Evolutionary conservation across 2,888 invertebrate species (phyloP).

Genomic region (Leptinotarsa peninsularis): DNA sequence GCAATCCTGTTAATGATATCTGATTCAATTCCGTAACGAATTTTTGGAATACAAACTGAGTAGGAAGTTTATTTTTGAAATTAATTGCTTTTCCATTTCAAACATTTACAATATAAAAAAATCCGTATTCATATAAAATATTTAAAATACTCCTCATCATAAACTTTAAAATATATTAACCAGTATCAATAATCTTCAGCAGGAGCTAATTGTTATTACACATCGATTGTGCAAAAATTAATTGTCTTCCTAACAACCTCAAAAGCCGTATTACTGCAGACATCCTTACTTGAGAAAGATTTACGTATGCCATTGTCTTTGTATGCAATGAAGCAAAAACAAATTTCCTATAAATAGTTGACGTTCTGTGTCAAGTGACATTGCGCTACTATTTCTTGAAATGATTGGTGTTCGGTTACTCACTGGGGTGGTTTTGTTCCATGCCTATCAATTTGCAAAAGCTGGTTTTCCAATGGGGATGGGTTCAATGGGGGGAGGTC

Average conservation of each 20-base stretch:
- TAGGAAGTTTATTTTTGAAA: too few relatives aligned
- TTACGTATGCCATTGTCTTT: constrained; percentile 16
- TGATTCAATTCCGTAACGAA: too few relatives aligned
- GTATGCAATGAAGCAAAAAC: constrained; percentile 24
- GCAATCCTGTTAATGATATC: too few relatives aligned
- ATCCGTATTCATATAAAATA: too few relatives aligned
- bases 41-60: too few relatives aligned
- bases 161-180: too few relatives aligned
- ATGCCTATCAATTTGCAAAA: neutral
- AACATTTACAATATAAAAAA: too few relatives aligned
- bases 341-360: constrained; percentile 21
- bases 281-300: constrained; percentile 15
- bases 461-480: constrained; percentile 22
- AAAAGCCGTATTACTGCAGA: constrained; percentile 23
- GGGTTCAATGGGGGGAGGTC: constrained; percentile 37
- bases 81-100: too few relatives aligned
- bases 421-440: constrained; percentile 6
- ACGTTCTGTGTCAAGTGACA: neutral
- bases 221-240: neutral
- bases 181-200: too few relatives aligned
- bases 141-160: too few relatives aligned
- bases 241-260: constrained; percentile 23
- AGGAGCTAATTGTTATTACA: neutral
- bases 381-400: neutral
- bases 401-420: neutral